These are phyloP conservation scores for Ectemnius cavifrons DNA, from an alignment of 2,888 invertebrate genomes.

Conservation along the genomic window DNA sequence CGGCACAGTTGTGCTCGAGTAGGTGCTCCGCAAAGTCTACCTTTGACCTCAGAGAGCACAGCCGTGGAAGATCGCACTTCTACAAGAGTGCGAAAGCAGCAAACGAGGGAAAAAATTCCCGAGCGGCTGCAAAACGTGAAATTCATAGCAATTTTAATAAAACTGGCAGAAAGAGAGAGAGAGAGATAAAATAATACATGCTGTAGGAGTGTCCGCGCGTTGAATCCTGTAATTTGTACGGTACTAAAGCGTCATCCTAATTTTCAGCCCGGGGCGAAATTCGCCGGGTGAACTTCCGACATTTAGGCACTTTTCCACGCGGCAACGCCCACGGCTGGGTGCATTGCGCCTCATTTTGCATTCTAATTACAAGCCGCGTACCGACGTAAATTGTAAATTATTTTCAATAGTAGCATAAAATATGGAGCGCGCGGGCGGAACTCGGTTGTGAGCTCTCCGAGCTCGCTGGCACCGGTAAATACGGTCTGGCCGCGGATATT, in stretches of 20 bases:
- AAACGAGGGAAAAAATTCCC: constrained; percentile 10
- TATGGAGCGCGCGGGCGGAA: constrained; percentile 33
- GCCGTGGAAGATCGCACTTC: no score
- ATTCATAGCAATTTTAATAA: constrained; percentile 25
- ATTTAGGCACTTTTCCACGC: constrained; percentile 35
- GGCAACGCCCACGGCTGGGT: not conserved
- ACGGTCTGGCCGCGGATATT: constrained; percentile 58
- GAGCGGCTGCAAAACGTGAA: constrained; percentile 3
- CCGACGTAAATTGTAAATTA: constrained; percentile 61
- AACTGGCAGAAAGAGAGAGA: constrained; percentile 11
- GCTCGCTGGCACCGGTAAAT: constrained; percentile 36
- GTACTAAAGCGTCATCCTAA: constrained; percentile 35
- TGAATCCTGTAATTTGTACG: constrained; percentile 39
- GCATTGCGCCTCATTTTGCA: constrained; percentile 55
- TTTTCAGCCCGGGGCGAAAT: constrained; percentile 27
- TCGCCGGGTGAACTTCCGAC: constrained; percentile 33
- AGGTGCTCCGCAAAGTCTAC: no score
- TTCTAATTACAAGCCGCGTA: constrained; percentile 57
- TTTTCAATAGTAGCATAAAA: constrained; percentile 60
- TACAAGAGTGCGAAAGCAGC: no score
- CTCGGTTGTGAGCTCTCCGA: not conserved
- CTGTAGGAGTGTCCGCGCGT: not conserved
- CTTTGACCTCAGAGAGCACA: no score
- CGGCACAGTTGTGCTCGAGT: no score
- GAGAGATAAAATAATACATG: no score